These are phyloP conservation scores for Drosophila littoralis DNA, from an alignment of 1,140 invertebrate genomes.

Conservation along the genomic window DNA sequence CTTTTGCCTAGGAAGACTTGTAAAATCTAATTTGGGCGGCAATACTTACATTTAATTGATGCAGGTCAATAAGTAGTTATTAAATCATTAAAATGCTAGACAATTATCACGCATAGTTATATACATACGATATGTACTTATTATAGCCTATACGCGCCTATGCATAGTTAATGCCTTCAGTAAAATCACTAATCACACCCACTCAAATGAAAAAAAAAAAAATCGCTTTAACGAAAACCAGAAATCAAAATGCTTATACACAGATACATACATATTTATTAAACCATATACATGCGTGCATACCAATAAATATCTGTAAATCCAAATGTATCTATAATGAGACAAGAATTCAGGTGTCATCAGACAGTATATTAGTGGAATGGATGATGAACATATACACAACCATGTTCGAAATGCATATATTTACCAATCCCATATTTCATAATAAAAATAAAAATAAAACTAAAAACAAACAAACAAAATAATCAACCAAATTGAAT, in stretches of 20 bases:
- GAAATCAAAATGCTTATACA: slow-evolving; percentile 76
- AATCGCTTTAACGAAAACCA: slow-evolving; percentile 74
- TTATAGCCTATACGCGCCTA: slow-evolving; percentile 27
- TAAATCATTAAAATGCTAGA: slow-evolving; percentile 58
- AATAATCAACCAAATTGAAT: slow-evolving; percentile 35
- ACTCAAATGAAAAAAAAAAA: slow-evolving; percentile 53
- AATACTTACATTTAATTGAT: slow-evolving; percentile 28
- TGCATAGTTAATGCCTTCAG: slow-evolving; percentile 43
- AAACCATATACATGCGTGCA: slow-evolving; percentile 28
- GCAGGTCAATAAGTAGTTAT: slow-evolving; percentile 58
- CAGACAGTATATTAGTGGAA: slow-evolving; percentile 2
- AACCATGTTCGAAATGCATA: neutral
- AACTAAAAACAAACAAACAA: neutral
- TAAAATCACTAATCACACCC: slow-evolving; percentile 46
- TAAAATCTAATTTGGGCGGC: slow-evolving; percentile 33
- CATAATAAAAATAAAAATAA: neutral
- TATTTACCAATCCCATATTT: slow-evolving; percentile 32
- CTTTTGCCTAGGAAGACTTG: slow-evolving; percentile 51
- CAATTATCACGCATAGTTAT: slow-evolving; percentile 59
- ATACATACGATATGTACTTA: slow-evolving; percentile 36
- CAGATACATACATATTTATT: slow-evolving; percentile 24
- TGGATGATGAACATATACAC: slow-evolving; percentile 6
- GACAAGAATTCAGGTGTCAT: slow-evolving; percentile 31
- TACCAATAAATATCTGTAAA: slow-evolving; percentile 25
- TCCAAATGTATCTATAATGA: slow-evolving; percentile 8